phyloP scores from a whole-genome alignment of 2,888 invertebrate genomes.

The Stegophylla sp. region DNA sequence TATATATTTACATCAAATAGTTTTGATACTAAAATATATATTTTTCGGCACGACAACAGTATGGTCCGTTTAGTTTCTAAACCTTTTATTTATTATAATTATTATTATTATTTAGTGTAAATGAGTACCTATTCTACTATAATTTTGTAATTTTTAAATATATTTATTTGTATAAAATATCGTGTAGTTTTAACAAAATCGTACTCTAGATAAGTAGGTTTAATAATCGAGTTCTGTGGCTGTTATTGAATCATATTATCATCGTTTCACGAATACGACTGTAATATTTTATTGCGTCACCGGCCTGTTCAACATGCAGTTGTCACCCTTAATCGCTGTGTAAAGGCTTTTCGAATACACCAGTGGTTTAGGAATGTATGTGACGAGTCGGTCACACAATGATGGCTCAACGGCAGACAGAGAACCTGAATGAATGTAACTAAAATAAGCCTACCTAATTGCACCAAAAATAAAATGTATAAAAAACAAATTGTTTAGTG shows the following conservation, averaged over 20 bases:
- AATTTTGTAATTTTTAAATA: constrained; percentile 58
- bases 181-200: constrained; percentile 47
- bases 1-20: constrained; percentile 17
- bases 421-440: constrained; percentile 50
- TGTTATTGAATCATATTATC: constrained; percentile 26
- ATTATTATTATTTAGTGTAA: constrained; percentile 44
- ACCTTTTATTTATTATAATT: constrained; percentile 46
- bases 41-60: not conserved
- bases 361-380: not conserved
- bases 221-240: not conserved
- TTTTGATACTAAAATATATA: constrained; percentile 14
- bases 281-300: not conserved
- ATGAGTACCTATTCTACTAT: constrained; percentile 54
- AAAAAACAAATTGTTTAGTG: constrained; percentile 54
- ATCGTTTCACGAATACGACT: not conserved
- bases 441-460: constrained; percentile 56
- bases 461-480: constrained; percentile 56
- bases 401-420: not conserved
- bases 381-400: constrained; percentile 17
- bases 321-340: not conserved
- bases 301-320: not conserved
- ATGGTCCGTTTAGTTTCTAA: constrained; percentile 40
- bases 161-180: constrained; percentile 53
- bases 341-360: constrained; percentile 3
- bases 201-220: constrained; percentile 54